Percentiles rank a stretch among this genome's conserved stretches.
Conservation (phyloP, 2,113 vertebrate species). For the Equus quagga region DNA sequence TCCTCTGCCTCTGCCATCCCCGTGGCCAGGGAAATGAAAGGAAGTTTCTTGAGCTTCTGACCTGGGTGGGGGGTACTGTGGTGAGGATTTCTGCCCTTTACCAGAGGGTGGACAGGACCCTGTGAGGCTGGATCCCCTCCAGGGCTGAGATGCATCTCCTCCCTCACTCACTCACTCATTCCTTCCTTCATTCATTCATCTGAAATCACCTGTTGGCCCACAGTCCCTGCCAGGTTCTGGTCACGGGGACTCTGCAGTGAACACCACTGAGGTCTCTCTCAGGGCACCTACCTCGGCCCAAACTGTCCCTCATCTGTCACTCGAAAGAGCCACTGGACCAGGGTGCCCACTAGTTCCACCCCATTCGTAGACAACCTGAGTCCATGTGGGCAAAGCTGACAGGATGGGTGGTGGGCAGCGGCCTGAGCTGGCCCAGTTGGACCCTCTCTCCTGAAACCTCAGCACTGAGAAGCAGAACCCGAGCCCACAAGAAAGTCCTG, state of each 20-base stretch:
- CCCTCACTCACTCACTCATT: background rate
- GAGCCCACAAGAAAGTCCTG: background rate
- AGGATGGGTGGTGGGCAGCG: accelerated
- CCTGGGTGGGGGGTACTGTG: accelerated
- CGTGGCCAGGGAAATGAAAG: background rate
- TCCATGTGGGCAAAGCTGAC: background rate
- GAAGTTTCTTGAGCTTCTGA: background rate
- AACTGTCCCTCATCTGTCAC: background rate
- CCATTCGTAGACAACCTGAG: too few relatives aligned
- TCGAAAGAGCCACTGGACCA: background rate
- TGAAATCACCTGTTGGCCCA: background rate
- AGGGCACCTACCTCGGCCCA: too few relatives aligned
- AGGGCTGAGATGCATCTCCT: background rate
- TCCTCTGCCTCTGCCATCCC: too few relatives aligned
- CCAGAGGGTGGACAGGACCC: background rate
- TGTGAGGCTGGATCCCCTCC: background rate
- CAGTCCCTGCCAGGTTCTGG: background rate
- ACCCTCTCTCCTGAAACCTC: background rate
- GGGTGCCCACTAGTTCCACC: background rate
- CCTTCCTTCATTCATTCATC: background rate
- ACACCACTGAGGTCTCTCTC: accelerated
- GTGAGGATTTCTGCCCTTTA: background rate
- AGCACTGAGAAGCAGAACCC: too few relatives aligned
- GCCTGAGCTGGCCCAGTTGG: accelerated
- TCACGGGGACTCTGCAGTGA: accelerated